phyloP scores from a whole-genome alignment of 2,113 vertebrate species.

The Grammomys surdaster region DNA sequence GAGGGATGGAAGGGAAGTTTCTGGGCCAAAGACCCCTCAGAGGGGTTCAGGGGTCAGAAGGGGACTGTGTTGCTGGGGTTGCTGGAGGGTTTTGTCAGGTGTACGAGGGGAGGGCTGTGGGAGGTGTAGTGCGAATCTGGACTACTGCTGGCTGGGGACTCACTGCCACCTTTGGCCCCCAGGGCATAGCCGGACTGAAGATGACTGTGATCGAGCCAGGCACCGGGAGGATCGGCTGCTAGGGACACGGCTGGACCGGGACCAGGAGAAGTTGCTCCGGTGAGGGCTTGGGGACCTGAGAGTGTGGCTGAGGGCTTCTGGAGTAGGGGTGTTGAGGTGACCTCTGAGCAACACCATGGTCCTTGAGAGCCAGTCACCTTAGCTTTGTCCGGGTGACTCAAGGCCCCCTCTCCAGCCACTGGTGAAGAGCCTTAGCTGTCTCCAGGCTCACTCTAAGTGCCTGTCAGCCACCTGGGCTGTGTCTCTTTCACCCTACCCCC shows the following conservation, averaged over 20 bases:
- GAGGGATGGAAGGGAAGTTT: no score
- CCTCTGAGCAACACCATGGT: background rate
- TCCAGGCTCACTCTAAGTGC: background rate
- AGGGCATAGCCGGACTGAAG: constrained; percentile 89
- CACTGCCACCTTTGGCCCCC: background rate
- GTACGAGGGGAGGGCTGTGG: no score
- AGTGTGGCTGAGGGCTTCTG: rapidly evolving
- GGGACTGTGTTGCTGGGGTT: background rate
- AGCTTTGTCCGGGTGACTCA: background rate
- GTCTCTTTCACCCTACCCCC: rapidly evolving
- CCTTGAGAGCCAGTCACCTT: background rate
- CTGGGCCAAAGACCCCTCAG: background rate
- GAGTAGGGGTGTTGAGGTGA: background rate
- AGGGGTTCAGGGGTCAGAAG: background rate
- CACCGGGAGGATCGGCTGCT: constrained; percentile 93
- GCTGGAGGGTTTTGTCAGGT: background rate
- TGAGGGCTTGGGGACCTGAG: constrained; percentile 77
- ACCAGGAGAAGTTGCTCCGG: constrained; percentile 97
- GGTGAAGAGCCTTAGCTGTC: background rate
- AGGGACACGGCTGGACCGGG: constrained; percentile 92
- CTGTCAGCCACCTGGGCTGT: background rate
- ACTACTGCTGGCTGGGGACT: background rate
- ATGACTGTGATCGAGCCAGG: constrained; percentile 91
- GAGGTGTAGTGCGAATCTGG: background rate
- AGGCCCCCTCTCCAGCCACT: background rate